Base-by-base conservation (phyloP, 2,888 invertebrate species). In the Microplitis deprimator region DNA sequence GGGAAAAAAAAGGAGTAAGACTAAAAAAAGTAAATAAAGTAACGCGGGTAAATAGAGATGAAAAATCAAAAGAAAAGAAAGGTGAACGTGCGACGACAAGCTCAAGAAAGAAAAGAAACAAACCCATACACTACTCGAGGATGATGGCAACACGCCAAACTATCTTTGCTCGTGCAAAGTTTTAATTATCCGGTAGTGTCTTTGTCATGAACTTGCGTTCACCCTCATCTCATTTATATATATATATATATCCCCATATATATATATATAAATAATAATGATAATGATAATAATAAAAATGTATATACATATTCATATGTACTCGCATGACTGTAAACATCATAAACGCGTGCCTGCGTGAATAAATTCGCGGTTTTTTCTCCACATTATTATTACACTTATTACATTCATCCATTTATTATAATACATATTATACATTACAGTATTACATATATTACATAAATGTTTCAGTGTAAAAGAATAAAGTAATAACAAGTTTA, bases 161-260 rank as follows among this genome's bases (percentile, higher is more conserved):
- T 82, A 82, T 80, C 81, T 81, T 82, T 80, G 78, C 81, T 77
- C 79, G 72, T 70, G 75, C 72, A 77, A 81, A 81, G 79, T 82
- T 82, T 80, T 82, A 81, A 82, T 81, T 82, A 82, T 80, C 81
- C 82, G 80, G 70, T 60, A 41, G 74, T 73, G 60, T 65, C 64
- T 65, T 68, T 70, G 61, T 75, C 59, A 61, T 68, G 40, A 62
- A 68, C 59, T 61, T 70, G 77, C 41, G 64, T 65, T 65, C 29
- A 29, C 13, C 13, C 65, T 71, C 71, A 6, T 71, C 20, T 16
- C 68, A 16, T 40, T 8, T 68, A 68, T 16, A 68, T 41, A 40
- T 68, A 20, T 68, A 5, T 41, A 40, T 68, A 20, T 68, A 5
- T 68, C 7, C 13, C 29, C 5, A 38, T 29, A 68, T 68, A 29